These are phyloP conservation scores for Epinotia ramella DNA, from an alignment of 2,888 invertebrate genomes.

Conservation along the genomic window DNA sequence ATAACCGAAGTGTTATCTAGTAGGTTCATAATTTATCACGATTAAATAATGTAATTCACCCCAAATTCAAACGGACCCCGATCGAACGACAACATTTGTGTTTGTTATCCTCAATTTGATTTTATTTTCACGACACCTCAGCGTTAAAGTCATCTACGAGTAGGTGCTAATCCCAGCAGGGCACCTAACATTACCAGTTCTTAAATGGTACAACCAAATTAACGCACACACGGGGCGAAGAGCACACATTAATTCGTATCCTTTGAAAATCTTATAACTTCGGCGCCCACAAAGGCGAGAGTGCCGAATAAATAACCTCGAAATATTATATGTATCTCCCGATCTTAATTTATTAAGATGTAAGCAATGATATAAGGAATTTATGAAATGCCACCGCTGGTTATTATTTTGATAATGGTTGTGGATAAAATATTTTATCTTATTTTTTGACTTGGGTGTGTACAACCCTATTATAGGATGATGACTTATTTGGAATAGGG, in stretches of 20 bases:
- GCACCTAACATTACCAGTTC: conserved; percentile 15
- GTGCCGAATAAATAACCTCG: conserved; percentile 71
- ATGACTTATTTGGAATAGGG: conserved; percentile 20
- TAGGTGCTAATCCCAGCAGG: conserved; percentile 23
- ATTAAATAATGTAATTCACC: neutral
- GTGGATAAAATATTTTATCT: conserved; percentile 61
- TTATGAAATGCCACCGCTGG: conserved; percentile 67
- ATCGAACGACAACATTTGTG: neutral
- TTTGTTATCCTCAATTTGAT: neutral
- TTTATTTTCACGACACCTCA: conserved; percentile 4
- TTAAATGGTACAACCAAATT: conserved; percentile 25
- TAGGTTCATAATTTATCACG: too few species aligned
- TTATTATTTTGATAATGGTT: conserved; percentile 70
- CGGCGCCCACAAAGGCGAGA: conserved; percentile 65
- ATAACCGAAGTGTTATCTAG: too few species aligned
- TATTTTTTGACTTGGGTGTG: conserved; percentile 25
- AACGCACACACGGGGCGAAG: conserved; percentile 16
- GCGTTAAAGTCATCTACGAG: neutral
- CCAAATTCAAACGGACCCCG: neutral
- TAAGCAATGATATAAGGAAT: conserved; percentile 69
- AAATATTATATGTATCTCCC: conserved; percentile 72
- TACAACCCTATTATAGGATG: conserved; percentile 33
- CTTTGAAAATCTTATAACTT: conserved; percentile 68
- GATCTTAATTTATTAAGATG: conserved; percentile 81
- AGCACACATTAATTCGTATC: conserved; percentile 12